Percentiles rank a stretch among this genome's conserved stretches.
phyloP scores from a whole-genome alignment of 2,888 invertebrate species.

The Coelopa pilipes region DNA sequence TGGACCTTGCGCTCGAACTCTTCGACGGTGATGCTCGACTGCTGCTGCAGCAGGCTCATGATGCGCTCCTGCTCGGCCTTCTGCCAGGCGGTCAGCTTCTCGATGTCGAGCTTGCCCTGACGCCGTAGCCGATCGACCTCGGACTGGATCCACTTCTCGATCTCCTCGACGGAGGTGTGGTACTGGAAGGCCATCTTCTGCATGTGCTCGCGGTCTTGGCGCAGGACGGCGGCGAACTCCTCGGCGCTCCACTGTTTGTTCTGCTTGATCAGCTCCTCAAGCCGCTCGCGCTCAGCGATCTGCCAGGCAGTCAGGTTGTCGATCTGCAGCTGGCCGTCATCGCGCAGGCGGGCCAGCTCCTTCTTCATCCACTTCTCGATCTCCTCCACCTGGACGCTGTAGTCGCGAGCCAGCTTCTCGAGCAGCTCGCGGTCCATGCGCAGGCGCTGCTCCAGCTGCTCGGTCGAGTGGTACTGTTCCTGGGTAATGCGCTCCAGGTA shows the following conservation, averaged over 20 bases:
- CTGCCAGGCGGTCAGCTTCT: constrained; percentile 61
- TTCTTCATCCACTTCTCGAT: constrained; percentile 62
- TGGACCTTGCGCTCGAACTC: constrained; percentile 60
- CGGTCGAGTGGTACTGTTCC: constrained; percentile 60
- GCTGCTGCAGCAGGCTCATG: constrained; percentile 54
- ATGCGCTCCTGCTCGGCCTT: constrained; percentile 59
- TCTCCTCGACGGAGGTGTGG: constrained; percentile 62
- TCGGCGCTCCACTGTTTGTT: constrained; percentile 60
- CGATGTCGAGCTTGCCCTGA: constrained; percentile 59
- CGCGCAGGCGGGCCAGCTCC: constrained; percentile 60
- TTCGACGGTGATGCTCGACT: constrained; percentile 58
- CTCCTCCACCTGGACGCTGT: constrained; percentile 62
- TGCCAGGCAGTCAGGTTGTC: constrained; percentile 62
- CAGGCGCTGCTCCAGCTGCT: constrained; percentile 60
- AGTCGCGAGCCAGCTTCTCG: constrained; percentile 58
- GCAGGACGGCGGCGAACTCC: constrained; percentile 56
- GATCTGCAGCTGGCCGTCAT: constrained; percentile 62
- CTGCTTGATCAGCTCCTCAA: constrained; percentile 55
- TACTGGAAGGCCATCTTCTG: constrained; percentile 63
- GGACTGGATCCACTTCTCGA: constrained; percentile 62
- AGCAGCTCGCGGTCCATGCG: constrained; percentile 60
- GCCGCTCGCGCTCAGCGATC: constrained; percentile 58
- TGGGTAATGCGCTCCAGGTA: constrained; percentile 60
- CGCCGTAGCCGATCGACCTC: constrained; percentile 58
- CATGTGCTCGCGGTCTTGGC: constrained; percentile 61